Conservation (phyloP, 1,140 invertebrate species). For the Aphelenchoides fujianensis region DNA sequence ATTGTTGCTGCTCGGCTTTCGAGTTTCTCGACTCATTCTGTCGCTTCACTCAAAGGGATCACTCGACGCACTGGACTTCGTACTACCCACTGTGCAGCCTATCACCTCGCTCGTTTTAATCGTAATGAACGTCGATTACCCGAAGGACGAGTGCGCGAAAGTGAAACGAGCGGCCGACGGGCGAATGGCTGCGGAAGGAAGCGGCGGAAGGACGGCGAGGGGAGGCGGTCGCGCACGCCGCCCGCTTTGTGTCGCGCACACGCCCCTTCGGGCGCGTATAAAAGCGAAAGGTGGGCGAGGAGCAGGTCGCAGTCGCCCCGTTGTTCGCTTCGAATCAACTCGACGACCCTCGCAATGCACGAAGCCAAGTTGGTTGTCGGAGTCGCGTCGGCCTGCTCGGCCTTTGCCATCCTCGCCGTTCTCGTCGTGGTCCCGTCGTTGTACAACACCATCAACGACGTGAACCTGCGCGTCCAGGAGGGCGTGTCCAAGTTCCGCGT, state of each 20-base stretch:
- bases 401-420: slow-evolving; percentile 39
- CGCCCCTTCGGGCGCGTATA: not conserved
- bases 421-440: slow-evolving; percentile 34
- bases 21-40: too few relatives aligned
- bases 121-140: too few relatives aligned
- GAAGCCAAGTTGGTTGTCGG: slow-evolving; percentile 41
- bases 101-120: too few relatives aligned
- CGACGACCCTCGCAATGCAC: slow-evolving; percentile 25
- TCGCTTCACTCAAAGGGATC: too few relatives aligned
- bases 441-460: slow-evolving; percentile 44
- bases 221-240: not conserved
- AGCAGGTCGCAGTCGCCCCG: slow-evolving; percentile 18
- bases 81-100: too few relatives aligned
- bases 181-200: too few relatives aligned
- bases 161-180: too few relatives aligned
- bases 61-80: too few relatives aligned
- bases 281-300: not conserved
- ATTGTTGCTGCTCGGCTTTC: too few relatives aligned
- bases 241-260: not conserved
- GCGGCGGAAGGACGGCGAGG: too few relatives aligned
- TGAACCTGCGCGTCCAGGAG: slow-evolving; percentile 34
- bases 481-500: slow-evolving; percentile 35
- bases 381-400: slow-evolving; percentile 30
- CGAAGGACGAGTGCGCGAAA: too few relatives aligned
- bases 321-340: slow-evolving; percentile 1